Evolutionary conservation across 2,113 vertebrate species (phyloP).

Genomic region (Mobula birostris): DNA sequence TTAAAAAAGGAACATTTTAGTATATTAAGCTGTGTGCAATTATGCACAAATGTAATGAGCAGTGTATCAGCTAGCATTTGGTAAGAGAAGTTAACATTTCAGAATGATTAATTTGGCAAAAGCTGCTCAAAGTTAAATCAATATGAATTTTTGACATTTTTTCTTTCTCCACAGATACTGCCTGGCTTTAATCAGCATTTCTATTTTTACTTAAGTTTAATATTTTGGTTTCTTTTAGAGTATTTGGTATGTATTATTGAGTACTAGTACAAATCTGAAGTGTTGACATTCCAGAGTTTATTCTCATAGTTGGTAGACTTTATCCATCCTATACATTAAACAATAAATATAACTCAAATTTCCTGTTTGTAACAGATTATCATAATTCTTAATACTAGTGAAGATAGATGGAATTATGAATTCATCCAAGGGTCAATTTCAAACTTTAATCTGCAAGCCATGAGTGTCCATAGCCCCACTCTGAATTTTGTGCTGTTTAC

Average conservation of each 20-base stretch:
- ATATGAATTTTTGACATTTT: no score
- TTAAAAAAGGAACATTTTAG: not conserved
- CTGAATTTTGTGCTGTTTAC: not conserved
- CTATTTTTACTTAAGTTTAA: no score
- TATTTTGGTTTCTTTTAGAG: not conserved
- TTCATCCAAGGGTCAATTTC: not conserved
- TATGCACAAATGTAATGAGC: not conserved
- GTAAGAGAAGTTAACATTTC: no score
- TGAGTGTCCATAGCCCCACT: not conserved
- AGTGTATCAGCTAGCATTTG: no score
- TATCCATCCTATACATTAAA: not conserved
- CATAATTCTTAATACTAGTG: not conserved
- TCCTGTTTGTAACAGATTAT: not conserved
- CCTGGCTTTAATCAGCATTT: no score
- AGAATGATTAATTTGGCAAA: no score
- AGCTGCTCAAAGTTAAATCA: no score
- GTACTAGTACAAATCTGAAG: not conserved
- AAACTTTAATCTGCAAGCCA: not conserved
- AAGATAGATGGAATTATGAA: not conserved
- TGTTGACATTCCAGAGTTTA: not conserved
- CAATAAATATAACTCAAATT: not conserved
- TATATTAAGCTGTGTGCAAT: not conserved
- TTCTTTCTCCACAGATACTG: no score
- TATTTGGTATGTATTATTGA: not conserved
- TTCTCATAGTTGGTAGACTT: not conserved